phyloP scores from a whole-genome alignment of 2,888 invertebrate genomes.

The Nephrotoma guestfalica region DNA sequence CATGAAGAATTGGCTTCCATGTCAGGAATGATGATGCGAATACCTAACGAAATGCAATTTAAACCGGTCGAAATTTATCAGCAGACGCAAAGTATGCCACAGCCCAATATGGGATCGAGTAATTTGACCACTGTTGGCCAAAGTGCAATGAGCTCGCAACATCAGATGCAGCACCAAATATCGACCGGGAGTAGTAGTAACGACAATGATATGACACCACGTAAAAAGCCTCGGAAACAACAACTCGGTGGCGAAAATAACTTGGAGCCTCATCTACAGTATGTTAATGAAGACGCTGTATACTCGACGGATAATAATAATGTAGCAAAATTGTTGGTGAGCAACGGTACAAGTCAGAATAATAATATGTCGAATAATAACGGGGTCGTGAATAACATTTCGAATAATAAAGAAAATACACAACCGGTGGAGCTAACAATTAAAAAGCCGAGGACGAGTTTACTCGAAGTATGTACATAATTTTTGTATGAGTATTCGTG shows the following conservation, averaged over 20 bases:
- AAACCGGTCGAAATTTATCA: conserved; percentile 30
- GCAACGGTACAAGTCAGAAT: not conserved
- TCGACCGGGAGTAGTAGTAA: conserved; percentile 21
- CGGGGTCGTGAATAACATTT: not conserved
- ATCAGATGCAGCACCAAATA: conserved; percentile 6
- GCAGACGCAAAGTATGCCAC: not conserved
- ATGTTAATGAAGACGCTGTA: not conserved
- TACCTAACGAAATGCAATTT: conserved; percentile 25
- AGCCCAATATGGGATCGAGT: not conserved
- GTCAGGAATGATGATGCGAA: conserved; percentile 19
- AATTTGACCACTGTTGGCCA: not conserved
- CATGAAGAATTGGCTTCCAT: conserved; percentile 24
- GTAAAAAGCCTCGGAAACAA: conserved; percentile 86
- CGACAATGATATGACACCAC: conserved; percentile 43
- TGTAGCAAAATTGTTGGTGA: not conserved
- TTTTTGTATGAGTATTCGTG: not conserved
- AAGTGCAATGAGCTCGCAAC: not conserved
- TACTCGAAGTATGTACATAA: conserved; percentile 22
- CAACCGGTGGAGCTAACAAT: conserved; percentile 28
- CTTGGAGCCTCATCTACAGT: not conserved
- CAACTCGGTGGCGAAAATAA: conserved; percentile 34
- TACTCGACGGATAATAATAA: not conserved
- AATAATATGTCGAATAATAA: not conserved
- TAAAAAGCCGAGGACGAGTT: conserved; percentile 27
- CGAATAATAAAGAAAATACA: conserved; percentile 28